These are phyloP conservation scores for Rhabditophanes sp. DNA, from an alignment of 2,888 invertebrate genomes.

Conservation along the genomic window DNA sequence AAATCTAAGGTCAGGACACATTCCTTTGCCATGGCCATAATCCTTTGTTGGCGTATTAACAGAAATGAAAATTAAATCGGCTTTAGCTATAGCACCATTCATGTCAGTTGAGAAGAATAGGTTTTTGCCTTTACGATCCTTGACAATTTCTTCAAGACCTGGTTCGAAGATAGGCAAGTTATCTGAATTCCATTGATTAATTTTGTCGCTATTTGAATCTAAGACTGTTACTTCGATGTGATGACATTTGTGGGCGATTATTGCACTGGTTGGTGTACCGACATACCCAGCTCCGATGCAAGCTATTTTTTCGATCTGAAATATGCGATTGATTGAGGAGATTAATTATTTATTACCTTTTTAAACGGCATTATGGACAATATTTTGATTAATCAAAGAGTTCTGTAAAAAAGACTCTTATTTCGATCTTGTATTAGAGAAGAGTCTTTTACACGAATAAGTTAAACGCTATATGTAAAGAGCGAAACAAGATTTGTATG, in stretches of 20 bases:
- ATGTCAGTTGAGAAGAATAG: slow-evolving; percentile 77
- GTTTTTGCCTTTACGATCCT: slow-evolving; percentile 67
- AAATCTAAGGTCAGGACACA: slow-evolving; percentile 78
- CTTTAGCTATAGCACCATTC: slow-evolving; percentile 64
- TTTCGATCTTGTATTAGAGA: no score
- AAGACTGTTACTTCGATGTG: slow-evolving; percentile 80
- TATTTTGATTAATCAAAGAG: no score
- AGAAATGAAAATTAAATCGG: slow-evolving; percentile 87
- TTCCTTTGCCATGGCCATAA: slow-evolving; percentile 72
- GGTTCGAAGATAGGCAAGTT: slow-evolving; percentile 93
- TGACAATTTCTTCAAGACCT: slow-evolving; percentile 73
- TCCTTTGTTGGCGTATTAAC: slow-evolving; percentile 95
- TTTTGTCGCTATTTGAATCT: slow-evolving; percentile 71
- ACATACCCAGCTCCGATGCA: slow-evolving; percentile 96
- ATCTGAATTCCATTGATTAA: slow-evolving; percentile 91
- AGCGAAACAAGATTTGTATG: no score
- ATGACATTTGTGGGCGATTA: slow-evolving; percentile 72
- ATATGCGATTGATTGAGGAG: no score
- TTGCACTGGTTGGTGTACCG: slow-evolving; percentile 88
- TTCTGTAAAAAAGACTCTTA: no score
- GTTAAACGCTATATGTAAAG: no score
- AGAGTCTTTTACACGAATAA: no score
- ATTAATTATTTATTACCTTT: no score
- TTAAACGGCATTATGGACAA: no score
- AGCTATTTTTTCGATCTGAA: slow-evolving; percentile 64